Conservation (phyloP, 2,888 invertebrate genomes). For the Heliconius hortense region DNA sequence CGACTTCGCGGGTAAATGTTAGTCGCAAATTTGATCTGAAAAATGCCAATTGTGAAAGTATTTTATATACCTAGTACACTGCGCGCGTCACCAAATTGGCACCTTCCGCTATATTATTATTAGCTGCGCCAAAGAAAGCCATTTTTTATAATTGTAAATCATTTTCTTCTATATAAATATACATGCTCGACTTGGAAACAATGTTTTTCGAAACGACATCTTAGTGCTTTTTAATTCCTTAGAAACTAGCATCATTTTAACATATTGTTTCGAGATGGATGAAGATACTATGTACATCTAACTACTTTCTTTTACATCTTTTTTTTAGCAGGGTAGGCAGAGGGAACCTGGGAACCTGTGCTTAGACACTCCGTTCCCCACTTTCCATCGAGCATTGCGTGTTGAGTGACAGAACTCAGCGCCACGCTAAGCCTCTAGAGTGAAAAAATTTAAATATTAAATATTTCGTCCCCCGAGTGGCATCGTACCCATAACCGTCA, state of each 20-base stretch:
- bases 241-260: too few relatives aligned
- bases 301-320: too few relatives aligned
- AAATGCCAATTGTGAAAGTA: not conserved
- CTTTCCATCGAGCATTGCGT: not conserved
- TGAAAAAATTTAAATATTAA: too few relatives aligned
- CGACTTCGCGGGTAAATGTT: too few relatives aligned
- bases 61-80: not conserved
- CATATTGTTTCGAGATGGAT: too few relatives aligned
- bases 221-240: not conserved
- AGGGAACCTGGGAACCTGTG: not conserved
- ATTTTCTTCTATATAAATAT: slow-evolving; percentile 4
- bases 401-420: not conserved
- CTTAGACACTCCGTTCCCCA: not conserved
- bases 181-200: not conserved
- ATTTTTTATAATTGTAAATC: not conserved
- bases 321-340: too few relatives aligned
- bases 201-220: not conserved
- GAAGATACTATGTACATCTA: too few relatives aligned
- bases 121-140: not conserved
- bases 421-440: too few relatives aligned
- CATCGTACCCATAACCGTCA: too few relatives aligned
- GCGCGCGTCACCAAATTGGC: slow-evolving; percentile 18
- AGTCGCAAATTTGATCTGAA: not conserved
- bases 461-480: too few relatives aligned
- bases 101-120: slow-evolving; percentile 7